Evolutionary conservation across 2,888 invertebrate genomes (phyloP), one percentile per base, ranked within the genome.

Genomic region (Dryomyza anilis): DNA sequence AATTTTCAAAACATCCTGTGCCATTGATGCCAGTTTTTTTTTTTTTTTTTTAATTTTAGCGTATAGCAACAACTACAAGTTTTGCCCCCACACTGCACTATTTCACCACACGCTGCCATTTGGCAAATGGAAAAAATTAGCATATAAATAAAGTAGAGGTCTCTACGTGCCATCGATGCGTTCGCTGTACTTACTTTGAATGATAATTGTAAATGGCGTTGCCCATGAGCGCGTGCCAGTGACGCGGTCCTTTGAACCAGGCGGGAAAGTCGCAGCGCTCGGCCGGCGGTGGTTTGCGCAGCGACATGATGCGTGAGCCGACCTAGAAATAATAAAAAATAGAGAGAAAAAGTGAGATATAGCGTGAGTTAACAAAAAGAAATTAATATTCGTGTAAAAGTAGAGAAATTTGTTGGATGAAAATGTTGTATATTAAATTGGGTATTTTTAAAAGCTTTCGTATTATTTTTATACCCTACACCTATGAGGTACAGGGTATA

Each of bases 181-280:
- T 12, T 3, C 27, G 19, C 16, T 27, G 55, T 64, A 77, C 79
- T 82, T 77, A 84, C 84, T 81, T 87, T 81, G 92, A 89, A 84
- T 92, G 92, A 85, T 94, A 94, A 73, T 91, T 91, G 85, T 94
- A 95, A 74, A 92, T 91, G 76, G 90, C 89, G 77, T 90, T 88
- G 82, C 92, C 91, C 86, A 95, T 94, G 78, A 95, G 86, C 53
- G 94, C 93, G 84, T 95, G 94, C 95, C 95, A 95, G 75, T 93
- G 93, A 78, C 89, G 88, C 65, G 89, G 90, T 76, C 89, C 90
- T 71, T 93, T 92, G 85, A 95, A 87, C 95, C 95, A 95, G 21
- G 87, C 86, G 2, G 95, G 95, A 82, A 94, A 95, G 81, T 92
- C 91, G 83, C 95, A 95, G 84, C 84, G 80, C 71, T 83, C 84